Conservation (phyloP, 1,140 invertebrate genomes). For the Ectropis grisescens region DNA sequence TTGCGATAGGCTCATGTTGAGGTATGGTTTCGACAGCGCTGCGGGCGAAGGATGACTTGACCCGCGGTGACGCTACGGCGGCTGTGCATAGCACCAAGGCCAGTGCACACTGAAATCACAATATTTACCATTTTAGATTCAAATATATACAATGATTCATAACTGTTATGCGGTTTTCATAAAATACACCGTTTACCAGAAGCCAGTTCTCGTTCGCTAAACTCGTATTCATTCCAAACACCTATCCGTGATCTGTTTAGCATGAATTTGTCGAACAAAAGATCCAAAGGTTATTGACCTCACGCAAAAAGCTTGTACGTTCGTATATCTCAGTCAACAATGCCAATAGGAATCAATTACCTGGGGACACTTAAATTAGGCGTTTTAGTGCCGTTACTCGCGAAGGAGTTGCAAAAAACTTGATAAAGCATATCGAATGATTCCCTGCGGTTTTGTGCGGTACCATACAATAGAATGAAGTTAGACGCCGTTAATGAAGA, state of each 20-base stretch:
- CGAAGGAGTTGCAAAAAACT: slow-evolving; percentile 15
- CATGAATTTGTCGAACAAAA: slow-evolving; percentile 43
- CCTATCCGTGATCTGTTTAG: slow-evolving; percentile 13
- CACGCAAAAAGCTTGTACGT: slow-evolving; percentile 28
- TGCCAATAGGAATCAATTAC: slow-evolving; percentile 34
- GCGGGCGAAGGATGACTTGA: slow-evolving; percentile 28
- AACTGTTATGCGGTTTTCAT: too few species aligned
- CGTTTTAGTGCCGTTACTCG: slow-evolving; percentile 22
- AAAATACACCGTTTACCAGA: too few species aligned
- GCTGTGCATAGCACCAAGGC: slow-evolving; percentile 22
- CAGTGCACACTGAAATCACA: slow-evolving; percentile 28
- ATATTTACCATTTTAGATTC: too few species aligned
- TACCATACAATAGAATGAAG: slow-evolving; percentile 5
- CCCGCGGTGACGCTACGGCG: slow-evolving; percentile 30
- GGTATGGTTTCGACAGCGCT: slow-evolving; percentile 50
- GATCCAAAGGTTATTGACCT: slow-evolving; percentile 40
- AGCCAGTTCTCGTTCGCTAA: too few species aligned
- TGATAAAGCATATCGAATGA: too few species aligned
- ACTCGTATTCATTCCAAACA: too few species aligned
- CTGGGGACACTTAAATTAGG: slow-evolving; percentile 26
- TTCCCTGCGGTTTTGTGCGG: slow-evolving; percentile 5
- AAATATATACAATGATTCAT: too few species aligned
- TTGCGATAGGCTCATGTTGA: slow-evolving; percentile 37
- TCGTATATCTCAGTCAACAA: slow-evolving; percentile 32
- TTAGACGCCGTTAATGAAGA: slow-evolving; percentile 6